A percentile compares a stretch with the other conserved stretches of the same genome.
Evolutionary conservation across 2,113 vertebrate genomes (phyloP).

Genomic region (Coracopsis vasa): DNA sequence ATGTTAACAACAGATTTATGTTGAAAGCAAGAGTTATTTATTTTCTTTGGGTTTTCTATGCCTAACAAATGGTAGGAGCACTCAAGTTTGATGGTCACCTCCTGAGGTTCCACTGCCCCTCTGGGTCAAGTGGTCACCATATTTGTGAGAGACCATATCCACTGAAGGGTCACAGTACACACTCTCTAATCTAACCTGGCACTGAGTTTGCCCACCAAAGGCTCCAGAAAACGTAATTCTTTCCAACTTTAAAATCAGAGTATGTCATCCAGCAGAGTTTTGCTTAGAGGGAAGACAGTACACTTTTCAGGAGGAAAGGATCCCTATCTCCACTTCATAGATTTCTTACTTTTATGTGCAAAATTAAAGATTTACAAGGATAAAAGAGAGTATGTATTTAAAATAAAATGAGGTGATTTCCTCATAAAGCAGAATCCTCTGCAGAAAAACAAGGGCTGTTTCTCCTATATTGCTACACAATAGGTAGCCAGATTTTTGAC

Average conservation of each 20-base stretch:
- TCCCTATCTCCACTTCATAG: not conserved
- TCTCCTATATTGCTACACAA: not conserved
- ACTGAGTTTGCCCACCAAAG: not conserved
- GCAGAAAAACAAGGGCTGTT: not conserved
- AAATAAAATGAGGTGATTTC: not conserved
- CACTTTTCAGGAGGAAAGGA: not conserved
- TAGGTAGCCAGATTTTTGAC: not conserved
- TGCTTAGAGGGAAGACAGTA: not conserved
- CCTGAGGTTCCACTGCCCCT: not conserved
- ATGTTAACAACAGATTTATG: not conserved
- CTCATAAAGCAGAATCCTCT: not conserved
- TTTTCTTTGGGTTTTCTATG: not conserved
- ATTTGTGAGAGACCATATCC: not conserved
- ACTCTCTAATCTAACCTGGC: not conserved
- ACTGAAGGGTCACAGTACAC: not conserved
- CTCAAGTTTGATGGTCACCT: not conserved
- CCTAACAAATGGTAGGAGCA: not conserved
- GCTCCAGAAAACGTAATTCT: not conserved
- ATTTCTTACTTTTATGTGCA: not conserved
- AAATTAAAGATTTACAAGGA: not conserved
- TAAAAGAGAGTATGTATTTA: not conserved
- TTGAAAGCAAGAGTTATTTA: not conserved
- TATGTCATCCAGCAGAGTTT: not conserved
- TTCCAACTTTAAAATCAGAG: not conserved
- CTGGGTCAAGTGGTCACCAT: fast-evolving